phyloP scores from a whole-genome alignment of 2,888 invertebrate species.

The Agrotis exclamationis region DNA sequence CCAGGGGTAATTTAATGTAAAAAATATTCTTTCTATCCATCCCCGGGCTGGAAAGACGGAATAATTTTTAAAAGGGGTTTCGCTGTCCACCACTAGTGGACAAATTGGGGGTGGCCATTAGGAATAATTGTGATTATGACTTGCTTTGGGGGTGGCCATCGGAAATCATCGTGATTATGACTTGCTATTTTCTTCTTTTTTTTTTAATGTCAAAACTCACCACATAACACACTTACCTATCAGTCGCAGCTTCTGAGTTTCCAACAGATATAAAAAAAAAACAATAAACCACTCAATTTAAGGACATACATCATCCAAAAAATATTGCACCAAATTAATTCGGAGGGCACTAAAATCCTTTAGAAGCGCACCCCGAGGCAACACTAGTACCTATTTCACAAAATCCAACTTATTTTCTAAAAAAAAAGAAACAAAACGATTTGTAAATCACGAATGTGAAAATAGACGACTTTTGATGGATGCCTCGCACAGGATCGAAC shows the following conservation, averaged over 20 bases:
- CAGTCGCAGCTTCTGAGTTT: background rate
- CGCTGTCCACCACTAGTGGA: too few relatives aligned
- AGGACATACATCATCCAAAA: conserved; percentile 44
- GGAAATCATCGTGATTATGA: too few relatives aligned
- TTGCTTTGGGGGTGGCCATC: too few relatives aligned
- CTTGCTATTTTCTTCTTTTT: too few relatives aligned
- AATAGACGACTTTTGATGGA: conserved; percentile 83
- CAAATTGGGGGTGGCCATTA: too few relatives aligned
- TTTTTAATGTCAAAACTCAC: too few relatives aligned
- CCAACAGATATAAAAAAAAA: background rate
- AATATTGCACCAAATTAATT: conserved; percentile 27
- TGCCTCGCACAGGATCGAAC: conserved; percentile 76
- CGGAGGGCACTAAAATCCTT: conserved; percentile 15
- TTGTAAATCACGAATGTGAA: conserved; percentile 71
- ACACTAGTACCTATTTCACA: conserved; percentile 48
- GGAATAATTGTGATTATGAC: too few relatives aligned
- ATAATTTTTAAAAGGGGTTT: too few relatives aligned
- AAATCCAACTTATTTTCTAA: conserved; percentile 46
- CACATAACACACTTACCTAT: background rate
- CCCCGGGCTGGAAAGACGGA: too few relatives aligned
- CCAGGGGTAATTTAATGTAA: too few relatives aligned
- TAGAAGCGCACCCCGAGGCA: conserved; percentile 48
- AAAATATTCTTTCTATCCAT: too few relatives aligned
- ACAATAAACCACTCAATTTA: conserved; percentile 45
- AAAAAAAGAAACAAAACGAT: conserved; percentile 46